These are phyloP conservation scores for Hirtodrosophila histrioides DNA, from an alignment of 2,888 invertebrate species.

Conservation along the genomic window DNA sequence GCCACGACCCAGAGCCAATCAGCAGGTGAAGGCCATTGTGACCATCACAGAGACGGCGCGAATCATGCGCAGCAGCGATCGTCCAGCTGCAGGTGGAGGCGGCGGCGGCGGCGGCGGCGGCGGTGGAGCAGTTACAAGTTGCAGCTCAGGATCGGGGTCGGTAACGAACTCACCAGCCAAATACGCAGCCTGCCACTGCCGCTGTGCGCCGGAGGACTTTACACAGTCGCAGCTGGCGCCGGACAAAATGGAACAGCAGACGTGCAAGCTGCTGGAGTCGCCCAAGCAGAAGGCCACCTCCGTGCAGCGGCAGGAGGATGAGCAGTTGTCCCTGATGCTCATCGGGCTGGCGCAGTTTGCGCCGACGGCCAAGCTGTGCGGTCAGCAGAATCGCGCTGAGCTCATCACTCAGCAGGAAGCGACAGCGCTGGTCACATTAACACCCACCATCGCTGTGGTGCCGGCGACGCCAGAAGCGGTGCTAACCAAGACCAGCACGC, in stretches of 20 bases:
- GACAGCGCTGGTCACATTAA: neutral
- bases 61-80: conserved; percentile 60
- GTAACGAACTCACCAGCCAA: conserved; percentile 51
- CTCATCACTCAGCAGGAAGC: neutral
- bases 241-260: conserved; percentile 83
- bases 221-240: conserved; percentile 81
- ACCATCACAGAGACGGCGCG: conserved; percentile 77
- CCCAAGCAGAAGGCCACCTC: conserved; percentile 67
- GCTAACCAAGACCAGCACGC: conserved; percentile 83
- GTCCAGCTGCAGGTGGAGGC: neutral
- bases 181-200: conserved; percentile 81
- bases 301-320: conserved; percentile 84
- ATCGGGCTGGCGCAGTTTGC: conserved; percentile 87
- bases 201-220: conserved; percentile 83
- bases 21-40: conserved; percentile 72
- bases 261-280: conserved; percentile 83
- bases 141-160: neutral
- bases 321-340: conserved; percentile 88
- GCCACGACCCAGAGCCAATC: conserved; percentile 49
- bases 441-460: conserved; percentile 89
- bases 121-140: neutral
- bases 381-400: conserved; percentile 13
- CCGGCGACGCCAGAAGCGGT: conserved; percentile 89
- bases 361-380: conserved; percentile 85
- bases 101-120: no score